phyloP scores from a whole-genome alignment of 2,113 vertebrate genomes.

The Podarcis muralis region DNA sequence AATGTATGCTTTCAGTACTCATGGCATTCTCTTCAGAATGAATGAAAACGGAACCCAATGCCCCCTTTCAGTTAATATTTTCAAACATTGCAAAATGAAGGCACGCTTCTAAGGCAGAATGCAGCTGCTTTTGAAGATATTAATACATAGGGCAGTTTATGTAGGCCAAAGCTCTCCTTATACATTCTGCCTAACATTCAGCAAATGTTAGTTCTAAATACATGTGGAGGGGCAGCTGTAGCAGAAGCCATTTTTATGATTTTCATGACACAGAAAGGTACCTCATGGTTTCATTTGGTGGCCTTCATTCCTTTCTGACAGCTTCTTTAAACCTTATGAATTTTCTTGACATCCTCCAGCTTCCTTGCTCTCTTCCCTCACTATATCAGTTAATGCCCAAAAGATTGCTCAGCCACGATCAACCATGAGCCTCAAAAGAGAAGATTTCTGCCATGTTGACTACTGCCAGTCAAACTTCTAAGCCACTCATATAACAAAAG shows the following conservation, averaged over 20 bases:
- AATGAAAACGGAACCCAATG: background rate
- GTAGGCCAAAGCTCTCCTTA: background rate
- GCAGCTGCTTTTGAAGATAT: background rate
- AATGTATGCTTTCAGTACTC: background rate
- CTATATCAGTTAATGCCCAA: constrained; percentile 3
- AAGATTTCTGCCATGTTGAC: background rate
- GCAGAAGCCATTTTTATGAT: background rate
- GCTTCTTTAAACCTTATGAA: constrained; percentile 31
- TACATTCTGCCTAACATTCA: background rate
- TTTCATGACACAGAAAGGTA: background rate
- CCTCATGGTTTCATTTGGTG: background rate
- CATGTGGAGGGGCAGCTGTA: background rate
- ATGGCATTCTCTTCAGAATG: background rate
- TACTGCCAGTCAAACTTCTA: constrained; percentile 13
- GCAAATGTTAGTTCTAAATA: background rate
- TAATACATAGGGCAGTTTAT: background rate
- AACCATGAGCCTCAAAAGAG: constrained; percentile 10
- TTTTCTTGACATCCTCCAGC: background rate
- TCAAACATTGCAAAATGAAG: background rate
- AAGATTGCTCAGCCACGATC: constrained; percentile 27
- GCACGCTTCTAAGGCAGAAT: background rate
- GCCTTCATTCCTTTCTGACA: constrained; percentile 3
- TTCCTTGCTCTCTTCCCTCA: constrained; percentile 2
- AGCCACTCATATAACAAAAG: background rate
- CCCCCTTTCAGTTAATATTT: background rate